phyloP scores from a whole-genome alignment of 92 coral and sea anemone genomes.

The Ricordea florida region DNA sequence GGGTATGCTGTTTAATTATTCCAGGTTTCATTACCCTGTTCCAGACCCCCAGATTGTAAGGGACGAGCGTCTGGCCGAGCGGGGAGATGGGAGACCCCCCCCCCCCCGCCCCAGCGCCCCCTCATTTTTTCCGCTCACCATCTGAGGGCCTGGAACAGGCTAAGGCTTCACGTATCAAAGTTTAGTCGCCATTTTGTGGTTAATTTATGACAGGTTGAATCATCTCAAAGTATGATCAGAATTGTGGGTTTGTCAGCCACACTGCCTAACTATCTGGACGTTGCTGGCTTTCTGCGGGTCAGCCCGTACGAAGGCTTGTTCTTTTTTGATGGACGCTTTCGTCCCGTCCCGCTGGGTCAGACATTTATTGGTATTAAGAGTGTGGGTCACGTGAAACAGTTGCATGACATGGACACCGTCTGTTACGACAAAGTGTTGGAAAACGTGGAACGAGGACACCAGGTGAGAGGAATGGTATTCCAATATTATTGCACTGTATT shows the following conservation, averaged over 20 bases:
- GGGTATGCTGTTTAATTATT: too few relatives aligned
- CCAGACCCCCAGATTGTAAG: too few relatives aligned
- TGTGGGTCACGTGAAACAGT: slow-evolving; percentile 69
- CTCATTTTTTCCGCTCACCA: too few relatives aligned
- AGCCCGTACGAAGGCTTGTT: slow-evolving; percentile 90
- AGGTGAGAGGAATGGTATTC: slow-evolving; percentile 50
- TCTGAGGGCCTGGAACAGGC: too few relatives aligned
- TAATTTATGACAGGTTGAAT: slow-evolving; percentile 65
- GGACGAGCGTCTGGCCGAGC: too few relatives aligned
- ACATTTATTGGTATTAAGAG: slow-evolving; percentile 94
- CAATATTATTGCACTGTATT: too few relatives aligned
- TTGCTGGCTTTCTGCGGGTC: slow-evolving; percentile 86
- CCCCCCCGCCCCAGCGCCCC: too few relatives aligned
- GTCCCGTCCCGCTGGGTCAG: slow-evolving; percentile 95
- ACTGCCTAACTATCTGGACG: slow-evolving; percentile 94
- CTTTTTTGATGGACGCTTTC: slow-evolving; percentile 94
- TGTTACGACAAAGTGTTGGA: slow-evolving; percentile 91
- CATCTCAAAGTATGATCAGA: slow-evolving; percentile 96
- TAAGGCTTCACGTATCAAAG: too few relatives aligned
- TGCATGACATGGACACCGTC: slow-evolving; percentile 91
- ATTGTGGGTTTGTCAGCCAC: slow-evolving; percentile 98
- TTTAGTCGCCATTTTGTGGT: background rate
- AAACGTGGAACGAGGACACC: slow-evolving; percentile 92
- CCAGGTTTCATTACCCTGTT: too few relatives aligned
- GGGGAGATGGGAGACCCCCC: too few relatives aligned